Conservation (phyloP, 2,113 vertebrate species). For the Fukomys damarensis region DNA sequence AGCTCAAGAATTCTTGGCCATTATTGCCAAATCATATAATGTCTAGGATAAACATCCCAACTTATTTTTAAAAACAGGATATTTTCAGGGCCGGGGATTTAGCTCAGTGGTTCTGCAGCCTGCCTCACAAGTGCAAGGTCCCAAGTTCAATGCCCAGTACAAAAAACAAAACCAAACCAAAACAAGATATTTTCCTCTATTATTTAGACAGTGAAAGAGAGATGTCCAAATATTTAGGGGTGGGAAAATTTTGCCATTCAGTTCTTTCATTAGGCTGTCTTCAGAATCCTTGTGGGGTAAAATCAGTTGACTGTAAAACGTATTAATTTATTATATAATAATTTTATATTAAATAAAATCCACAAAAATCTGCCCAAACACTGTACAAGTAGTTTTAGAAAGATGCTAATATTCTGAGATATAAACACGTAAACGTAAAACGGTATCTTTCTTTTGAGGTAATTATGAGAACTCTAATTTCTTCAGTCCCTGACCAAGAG, state of each 20-base stretch:
- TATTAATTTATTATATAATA: neutral
- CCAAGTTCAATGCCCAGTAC: no score
- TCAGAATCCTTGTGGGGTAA: neutral
- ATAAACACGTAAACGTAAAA: neutral
- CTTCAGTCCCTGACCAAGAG: neutral
- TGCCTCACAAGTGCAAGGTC: no score
- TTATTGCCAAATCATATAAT: neutral
- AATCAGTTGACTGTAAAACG: neutral
- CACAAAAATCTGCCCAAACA: neutral
- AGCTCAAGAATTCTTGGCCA: neutral
- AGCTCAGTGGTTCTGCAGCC: no score
- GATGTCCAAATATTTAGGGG: neutral
- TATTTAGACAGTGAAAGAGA: neutral
- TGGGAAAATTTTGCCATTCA: neutral
- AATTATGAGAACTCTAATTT: neutral
- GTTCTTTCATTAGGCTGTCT: neutral
- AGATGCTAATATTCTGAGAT: neutral
- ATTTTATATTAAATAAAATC: conserved; percentile 3
- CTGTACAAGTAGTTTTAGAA: neutral
- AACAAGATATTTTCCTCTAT: neutral
- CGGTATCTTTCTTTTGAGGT: neutral
- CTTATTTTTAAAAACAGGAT: neutral
- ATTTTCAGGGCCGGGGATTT: no score
- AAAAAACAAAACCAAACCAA: no score
- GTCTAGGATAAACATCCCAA: conserved; percentile 3